A percentile compares a stretch with the other conserved stretches of the same genome.
phyloP scores from a whole-genome alignment of 2,797 vertebrate genomes.

The Capromys pilorides region DNA sequence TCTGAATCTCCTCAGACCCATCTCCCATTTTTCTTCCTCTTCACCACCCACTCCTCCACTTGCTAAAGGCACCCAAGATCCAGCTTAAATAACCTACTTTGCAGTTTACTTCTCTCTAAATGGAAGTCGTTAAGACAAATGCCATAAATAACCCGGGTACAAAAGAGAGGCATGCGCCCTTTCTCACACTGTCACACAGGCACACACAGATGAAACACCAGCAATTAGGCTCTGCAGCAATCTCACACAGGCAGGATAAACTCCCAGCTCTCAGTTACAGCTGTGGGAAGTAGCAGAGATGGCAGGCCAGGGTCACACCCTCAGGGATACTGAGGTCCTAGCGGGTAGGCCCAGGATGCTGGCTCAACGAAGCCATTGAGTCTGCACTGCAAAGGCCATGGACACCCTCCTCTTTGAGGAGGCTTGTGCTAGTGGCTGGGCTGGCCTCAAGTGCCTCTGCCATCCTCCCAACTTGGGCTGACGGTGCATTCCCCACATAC shows the following conservation, averaged over 20 bases:
- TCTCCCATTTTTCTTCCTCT: background rate
- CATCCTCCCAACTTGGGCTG: background rate
- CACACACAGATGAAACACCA: conserved; percentile 43
- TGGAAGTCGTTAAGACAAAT: conserved; percentile 63
- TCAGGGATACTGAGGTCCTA: background rate
- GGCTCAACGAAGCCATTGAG: background rate
- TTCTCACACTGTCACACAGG: background rate
- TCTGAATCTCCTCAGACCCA: background rate
- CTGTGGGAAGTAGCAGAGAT: background rate
- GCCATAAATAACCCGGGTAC: conserved; percentile 68
- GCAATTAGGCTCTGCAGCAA: conserved; percentile 41
- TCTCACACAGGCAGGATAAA: background rate
- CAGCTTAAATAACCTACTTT: conserved; percentile 67
- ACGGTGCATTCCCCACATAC: background rate
- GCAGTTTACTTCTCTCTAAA: conserved; percentile 62
- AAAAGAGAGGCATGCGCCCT: background rate
- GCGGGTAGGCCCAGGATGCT: background rate
- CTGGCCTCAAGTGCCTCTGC: background rate
- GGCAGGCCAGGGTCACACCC: background rate
- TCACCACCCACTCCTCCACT: conserved; percentile 40
- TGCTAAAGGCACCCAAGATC: conserved; percentile 45
- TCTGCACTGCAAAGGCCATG: background rate
- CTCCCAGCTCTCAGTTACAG: background rate
- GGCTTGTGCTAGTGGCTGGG: background rate
- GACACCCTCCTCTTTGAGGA: background rate